Percentiles rank a stretch among this genome's conserved stretches.
These are phyloP conservation scores for Orchestes rusci DNA, from an alignment of 2,888 invertebrate species.

Conservation along the genomic window DNA sequence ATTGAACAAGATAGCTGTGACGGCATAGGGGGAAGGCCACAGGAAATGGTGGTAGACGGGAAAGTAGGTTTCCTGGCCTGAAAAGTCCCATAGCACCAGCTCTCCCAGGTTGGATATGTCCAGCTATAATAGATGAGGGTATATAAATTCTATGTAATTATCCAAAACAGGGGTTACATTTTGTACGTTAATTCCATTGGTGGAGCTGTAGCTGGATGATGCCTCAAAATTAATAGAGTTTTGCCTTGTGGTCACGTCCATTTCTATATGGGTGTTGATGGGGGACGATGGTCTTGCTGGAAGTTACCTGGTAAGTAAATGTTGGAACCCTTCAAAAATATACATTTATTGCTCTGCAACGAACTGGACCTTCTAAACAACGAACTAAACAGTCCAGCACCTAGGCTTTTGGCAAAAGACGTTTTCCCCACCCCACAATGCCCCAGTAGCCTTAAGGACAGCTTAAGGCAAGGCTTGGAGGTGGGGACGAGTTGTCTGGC, in stretches of 20 bases:
- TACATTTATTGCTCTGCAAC: slow-evolving; percentile 44
- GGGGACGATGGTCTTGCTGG: slow-evolving; percentile 43
- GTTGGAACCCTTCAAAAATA: too few relatives aligned
- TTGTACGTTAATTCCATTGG: slow-evolving; percentile 58
- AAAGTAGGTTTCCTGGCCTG: slow-evolving; percentile 66
- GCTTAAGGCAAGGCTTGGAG: slow-evolving; percentile 49
- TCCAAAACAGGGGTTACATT: slow-evolving; percentile 41
- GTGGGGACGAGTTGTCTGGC: slow-evolving; percentile 56
- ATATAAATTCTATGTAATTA: neutral
- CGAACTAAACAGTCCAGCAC: slow-evolving; percentile 60
- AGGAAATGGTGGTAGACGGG: slow-evolving; percentile 67
- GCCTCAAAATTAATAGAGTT: slow-evolving; percentile 54
- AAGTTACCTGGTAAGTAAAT: too few relatives aligned
- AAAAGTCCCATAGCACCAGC: slow-evolving; percentile 66
- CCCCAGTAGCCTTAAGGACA: slow-evolving; percentile 60
- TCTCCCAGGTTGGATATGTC: slow-evolving; percentile 54
- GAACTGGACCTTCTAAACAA: slow-evolving; percentile 55
- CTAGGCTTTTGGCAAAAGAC: slow-evolving; percentile 57
- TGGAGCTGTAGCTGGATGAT: slow-evolving; percentile 50
- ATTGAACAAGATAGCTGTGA: slow-evolving; percentile 56
- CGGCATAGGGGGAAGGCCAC: slow-evolving; percentile 44
- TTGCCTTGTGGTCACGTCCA: slow-evolving; percentile 53
- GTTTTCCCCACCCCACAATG: slow-evolving; percentile 68
- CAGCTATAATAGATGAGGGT: slow-evolving; percentile 35
- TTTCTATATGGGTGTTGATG: slow-evolving; percentile 49